A percentile compares a stretch with the other conserved stretches of the same genome.
Evolutionary conservation across 2,113 vertebrate species (phyloP).

Genomic region (Glaucidium brasilianum): DNA sequence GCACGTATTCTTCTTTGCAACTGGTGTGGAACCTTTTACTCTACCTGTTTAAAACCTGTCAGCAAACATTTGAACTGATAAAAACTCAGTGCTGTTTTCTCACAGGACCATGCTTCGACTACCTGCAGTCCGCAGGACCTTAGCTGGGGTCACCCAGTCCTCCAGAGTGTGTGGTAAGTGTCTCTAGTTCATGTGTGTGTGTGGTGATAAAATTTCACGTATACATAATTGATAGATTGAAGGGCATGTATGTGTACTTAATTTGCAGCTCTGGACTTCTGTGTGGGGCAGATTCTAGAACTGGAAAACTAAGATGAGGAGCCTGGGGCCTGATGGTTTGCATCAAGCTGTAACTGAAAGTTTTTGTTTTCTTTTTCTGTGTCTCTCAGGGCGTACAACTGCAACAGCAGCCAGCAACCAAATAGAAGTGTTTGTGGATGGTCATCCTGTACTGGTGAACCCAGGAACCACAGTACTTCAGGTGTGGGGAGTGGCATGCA

Average conservation of each 20-base stretch:
- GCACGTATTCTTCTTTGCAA: rapidly evolving
- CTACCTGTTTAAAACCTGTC: neutral
- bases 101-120: conserved; percentile 85
- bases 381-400: conserved; percentile 73
- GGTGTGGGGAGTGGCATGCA: conserved; percentile 64
- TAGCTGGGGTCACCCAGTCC: conserved; percentile 71
- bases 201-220: neutral
- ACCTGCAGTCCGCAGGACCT: conserved; percentile 72
- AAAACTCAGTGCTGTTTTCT: neutral
- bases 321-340: neutral
- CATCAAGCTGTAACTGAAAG: neutral
- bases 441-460: conserved; percentile 85
- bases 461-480: conserved; percentile 94
- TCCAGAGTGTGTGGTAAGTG: conserved; percentile 79
- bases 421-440: conserved; percentile 94
- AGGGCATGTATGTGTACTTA: rapidly evolving
- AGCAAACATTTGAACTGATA: neutral
- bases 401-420: conserved; percentile 83
- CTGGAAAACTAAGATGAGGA: neutral
- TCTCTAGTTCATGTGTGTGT: neutral
- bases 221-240: neutral
- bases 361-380: neutral
- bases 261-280: neutral
- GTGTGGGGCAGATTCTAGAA: rapidly evolving
- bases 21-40: neutral